These are phyloP conservation scores for Squalus acanthias DNA, from an alignment of 2,797 vertebrate genomes.

Conservation along the genomic window DNA sequence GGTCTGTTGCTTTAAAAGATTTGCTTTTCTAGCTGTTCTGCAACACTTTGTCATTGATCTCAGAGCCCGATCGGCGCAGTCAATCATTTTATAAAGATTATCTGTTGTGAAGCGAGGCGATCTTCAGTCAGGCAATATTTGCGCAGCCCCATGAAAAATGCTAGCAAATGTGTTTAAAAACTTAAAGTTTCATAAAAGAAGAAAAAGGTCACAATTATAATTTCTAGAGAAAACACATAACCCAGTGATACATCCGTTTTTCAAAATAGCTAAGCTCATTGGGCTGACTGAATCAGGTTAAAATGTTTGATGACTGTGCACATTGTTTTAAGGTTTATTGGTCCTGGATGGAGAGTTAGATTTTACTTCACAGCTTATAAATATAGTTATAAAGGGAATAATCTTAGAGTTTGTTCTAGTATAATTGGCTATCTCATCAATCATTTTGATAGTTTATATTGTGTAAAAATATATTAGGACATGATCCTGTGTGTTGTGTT, in stretches of 20 bases:
- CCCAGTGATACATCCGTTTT: neutral
- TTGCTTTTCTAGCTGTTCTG: neutral
- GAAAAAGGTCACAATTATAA: neutral
- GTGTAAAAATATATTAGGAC: neutral
- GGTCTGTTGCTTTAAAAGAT: neutral
- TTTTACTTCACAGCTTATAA: neutral
- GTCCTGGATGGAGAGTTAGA: neutral
- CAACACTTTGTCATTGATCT: neutral
- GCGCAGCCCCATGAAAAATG: no score
- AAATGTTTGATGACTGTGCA: neutral
- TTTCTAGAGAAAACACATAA: neutral
- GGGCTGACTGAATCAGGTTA: neutral
- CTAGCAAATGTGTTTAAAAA: neutral
- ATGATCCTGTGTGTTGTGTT: neutral
- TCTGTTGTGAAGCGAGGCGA: neutral
- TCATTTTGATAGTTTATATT: neutral
- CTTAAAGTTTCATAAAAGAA: neutral
- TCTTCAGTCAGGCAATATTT: neutral
- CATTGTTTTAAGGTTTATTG: neutral
- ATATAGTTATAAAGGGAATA: conserved; percentile 16
- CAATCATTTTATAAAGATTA: neutral
- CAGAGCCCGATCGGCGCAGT: neutral
- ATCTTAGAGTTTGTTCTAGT: neutral
- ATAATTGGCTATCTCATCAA: neutral
- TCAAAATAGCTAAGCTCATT: neutral